Evolutionary conservation across 1,140 invertebrate species (phyloP).

Genomic region (Ladona fulva): DNA sequence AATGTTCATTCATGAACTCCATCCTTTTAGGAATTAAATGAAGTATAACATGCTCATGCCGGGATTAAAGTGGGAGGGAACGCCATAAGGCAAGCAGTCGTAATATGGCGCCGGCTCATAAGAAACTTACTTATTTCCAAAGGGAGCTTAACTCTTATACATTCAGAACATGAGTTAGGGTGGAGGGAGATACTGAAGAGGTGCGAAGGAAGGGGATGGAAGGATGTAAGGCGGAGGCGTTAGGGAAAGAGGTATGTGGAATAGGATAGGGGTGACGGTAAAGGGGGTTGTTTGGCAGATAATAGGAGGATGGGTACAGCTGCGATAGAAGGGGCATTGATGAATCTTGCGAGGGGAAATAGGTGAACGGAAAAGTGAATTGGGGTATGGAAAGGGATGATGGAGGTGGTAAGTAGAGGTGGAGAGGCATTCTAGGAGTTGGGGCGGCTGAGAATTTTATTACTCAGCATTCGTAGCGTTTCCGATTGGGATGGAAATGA

Average conservation of each 20-base stretch:
- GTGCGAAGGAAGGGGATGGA: background rate
- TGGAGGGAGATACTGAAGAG: background rate
- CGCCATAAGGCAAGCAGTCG: too few species aligned
- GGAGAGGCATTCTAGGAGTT: background rate
- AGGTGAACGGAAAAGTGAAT: background rate
- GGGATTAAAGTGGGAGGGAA: too few species aligned
- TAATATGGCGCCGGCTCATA: too few species aligned
- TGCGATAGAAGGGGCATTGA: too few species aligned
- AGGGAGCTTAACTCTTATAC: too few species aligned
- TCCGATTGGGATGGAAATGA: constrained; percentile 1
- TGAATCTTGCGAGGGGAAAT: background rate
- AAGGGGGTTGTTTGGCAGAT: background rate
- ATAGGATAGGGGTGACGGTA: background rate
- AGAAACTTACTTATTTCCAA: too few species aligned
- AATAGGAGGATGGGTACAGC: too few species aligned
- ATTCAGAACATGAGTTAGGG: background rate
- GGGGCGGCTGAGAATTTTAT: background rate
- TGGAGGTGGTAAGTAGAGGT: background rate
- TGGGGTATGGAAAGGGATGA: background rate
- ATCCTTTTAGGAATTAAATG: too few species aligned
- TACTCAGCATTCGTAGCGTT: background rate
- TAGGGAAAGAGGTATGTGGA: background rate
- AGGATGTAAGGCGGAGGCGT: background rate
- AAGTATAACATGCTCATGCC: too few species aligned
- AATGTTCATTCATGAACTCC: too few species aligned